These are phyloP conservation scores for Oncorhynchus tshawytscha DNA, from an alignment of 2,113 vertebrate genomes.

Conservation along the genomic window DNA sequence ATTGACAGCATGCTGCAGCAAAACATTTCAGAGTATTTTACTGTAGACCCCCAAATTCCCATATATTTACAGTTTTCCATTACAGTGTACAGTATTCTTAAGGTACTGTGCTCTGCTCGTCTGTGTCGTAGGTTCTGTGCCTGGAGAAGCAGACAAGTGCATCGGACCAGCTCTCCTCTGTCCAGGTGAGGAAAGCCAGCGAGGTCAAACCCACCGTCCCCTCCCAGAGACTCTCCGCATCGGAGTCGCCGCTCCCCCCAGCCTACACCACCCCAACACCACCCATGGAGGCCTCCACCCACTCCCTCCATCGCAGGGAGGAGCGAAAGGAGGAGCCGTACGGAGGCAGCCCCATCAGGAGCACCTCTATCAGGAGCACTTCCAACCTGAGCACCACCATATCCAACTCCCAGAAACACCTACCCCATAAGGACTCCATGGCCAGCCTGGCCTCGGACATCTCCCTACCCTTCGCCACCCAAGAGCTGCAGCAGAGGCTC, in stretches of 20 bases:
- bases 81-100: not conserved
- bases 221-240: conserved; percentile 39
- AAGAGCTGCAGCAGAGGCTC: conserved; percentile 90
- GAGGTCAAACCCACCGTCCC: conserved; percentile 61
- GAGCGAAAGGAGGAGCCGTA: conserved; percentile 57
- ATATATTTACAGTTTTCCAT: too few species aligned
- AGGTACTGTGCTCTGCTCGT: not conserved
- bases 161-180: conserved; percentile 82
- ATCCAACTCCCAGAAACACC: conserved; percentile 79
- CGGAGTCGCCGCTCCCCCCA: conserved; percentile 44
- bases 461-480: conserved; percentile 85
- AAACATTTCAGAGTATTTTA: too few species aligned
- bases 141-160: conserved; percentile 78
- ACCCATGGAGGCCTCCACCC: conserved; percentile 57
- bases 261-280: conserved; percentile 33
- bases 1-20: too few species aligned
- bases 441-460: conserved; percentile 93
- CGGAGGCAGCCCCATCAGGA: conserved; percentile 74
- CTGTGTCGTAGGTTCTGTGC: conserved; percentile 78
- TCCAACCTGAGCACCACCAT: conserved; percentile 77
- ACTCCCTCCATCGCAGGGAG: conserved; percentile 36
- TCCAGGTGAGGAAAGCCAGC: conserved; percentile 84
- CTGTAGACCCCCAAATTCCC: too few species aligned
- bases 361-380: conserved; percentile 39
- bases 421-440: conserved; percentile 84